Percentiles rank a stretch among this genome's conserved stretches.
Evolutionary conservation across 2,113 vertebrate genomes (phyloP).

Genomic region (Oryctolagus cuniculus): mOryCun1.1 NC_091442.1:100331001-100331500

Average conservation of each 20-base stretch:
- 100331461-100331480: background rate
- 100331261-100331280: background rate
- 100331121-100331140: background rate
- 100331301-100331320: background rate
- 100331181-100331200: slow-evolving; percentile 31
- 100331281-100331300: background rate
- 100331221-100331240: background rate
- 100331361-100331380: background rate
- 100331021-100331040: background rate
- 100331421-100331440: background rate
- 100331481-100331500: background rate
- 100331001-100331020: background rate
- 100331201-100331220: slow-evolving; percentile 38
- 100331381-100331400: background rate
- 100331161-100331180: background rate
- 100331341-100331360: background rate
- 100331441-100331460: background rate
- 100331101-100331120: slow-evolving; percentile 11
- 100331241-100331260: background rate
- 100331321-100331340: background rate
- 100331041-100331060: background rate
- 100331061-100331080: background rate
- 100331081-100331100: background rate
- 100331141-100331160: background rate
- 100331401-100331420: background rate